Base-by-base conservation (phyloP, 1,140 invertebrate species). In the Sipha flava region DNA sequence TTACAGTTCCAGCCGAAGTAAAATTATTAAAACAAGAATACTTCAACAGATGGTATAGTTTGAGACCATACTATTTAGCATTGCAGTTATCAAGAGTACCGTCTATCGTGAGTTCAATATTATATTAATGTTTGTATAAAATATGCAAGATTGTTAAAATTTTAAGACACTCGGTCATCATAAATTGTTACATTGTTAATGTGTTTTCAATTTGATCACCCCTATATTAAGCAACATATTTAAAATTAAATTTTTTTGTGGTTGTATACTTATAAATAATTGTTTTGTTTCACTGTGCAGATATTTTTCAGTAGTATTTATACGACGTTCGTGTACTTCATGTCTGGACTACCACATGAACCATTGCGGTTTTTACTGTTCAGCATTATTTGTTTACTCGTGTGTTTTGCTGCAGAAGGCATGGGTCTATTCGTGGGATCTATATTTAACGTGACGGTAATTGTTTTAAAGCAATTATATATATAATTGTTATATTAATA, bases 41-140 rank as follows among this genome's bases (percentile, higher is more conserved):
- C 83, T 90, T 94, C 77, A 95, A 95, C 85, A 90, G 92, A 81
- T 95, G 93, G 93, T 95, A 95, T 85, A 89, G 90, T 45, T 85
- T 94, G 0, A 89, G 89, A 57, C 90, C 93, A 0, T 95, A 94
- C 86, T 95, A 93, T 83, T 86, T 91, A 29, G 93, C 93, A 0
- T 86, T 93, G 77, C 93, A 91, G 0, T 85, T 94, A 31, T 92
- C 93, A 0, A 89, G 88, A 64, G 80, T 90, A 52, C 90, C 90
- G 0, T 0, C 89, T 87, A 81, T 83, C 83, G 85, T 86, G 82
- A 83, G 81, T 82, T 12, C 2, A 34, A 47, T 7, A 59, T 2
- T 21, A 34, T 18, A 77, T 1, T n/a, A 31, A n/a, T 43, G 18
- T 18, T 10, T n/a, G 21, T 62, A 57, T 59, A 31, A n/a, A 1